Conservation (phyloP, 2,888 invertebrate species). For the Chalcosyrphus nemorum region DNA sequence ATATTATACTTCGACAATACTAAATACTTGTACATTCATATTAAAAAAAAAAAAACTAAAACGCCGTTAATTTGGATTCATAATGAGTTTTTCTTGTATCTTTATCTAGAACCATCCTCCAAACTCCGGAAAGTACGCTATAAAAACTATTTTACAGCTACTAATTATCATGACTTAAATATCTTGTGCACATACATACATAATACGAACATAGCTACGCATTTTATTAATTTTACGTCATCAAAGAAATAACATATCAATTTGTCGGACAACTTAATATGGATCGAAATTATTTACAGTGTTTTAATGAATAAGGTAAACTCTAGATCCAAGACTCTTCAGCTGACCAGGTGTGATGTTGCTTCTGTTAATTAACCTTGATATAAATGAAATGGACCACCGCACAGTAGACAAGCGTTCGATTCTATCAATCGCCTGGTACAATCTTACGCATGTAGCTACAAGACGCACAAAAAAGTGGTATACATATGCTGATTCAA, state of each 20-base stretch:
- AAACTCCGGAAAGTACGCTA: not conserved
- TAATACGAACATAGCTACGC: not conserved
- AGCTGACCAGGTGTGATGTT: slow-evolving; percentile 12
- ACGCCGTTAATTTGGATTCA: too few species aligned
- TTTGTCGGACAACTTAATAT: not conserved
- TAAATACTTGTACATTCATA: too few species aligned
- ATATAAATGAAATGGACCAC: not conserved
- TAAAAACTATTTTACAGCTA: not conserved
- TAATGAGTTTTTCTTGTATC: too few species aligned
- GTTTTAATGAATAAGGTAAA: not conserved
- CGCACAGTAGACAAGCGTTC: too few species aligned
- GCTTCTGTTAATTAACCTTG: not conserved
- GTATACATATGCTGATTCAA: not conserved
- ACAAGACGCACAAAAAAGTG: too few species aligned
- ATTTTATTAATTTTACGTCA: not conserved
- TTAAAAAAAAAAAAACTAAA: too few species aligned
- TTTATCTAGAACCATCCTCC: too few species aligned
- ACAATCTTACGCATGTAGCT: not conserved
- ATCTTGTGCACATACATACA: too few species aligned
- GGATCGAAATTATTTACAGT: not conserved
- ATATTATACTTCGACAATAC: too few species aligned
- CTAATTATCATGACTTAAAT: not conserved
- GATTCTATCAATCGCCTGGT: not conserved
- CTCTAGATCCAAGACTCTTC: not conserved
- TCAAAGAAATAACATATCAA: not conserved